phyloP scores from a whole-genome alignment of 2,888 invertebrate genomes.

The Agriopis leucophaearia region DNA sequence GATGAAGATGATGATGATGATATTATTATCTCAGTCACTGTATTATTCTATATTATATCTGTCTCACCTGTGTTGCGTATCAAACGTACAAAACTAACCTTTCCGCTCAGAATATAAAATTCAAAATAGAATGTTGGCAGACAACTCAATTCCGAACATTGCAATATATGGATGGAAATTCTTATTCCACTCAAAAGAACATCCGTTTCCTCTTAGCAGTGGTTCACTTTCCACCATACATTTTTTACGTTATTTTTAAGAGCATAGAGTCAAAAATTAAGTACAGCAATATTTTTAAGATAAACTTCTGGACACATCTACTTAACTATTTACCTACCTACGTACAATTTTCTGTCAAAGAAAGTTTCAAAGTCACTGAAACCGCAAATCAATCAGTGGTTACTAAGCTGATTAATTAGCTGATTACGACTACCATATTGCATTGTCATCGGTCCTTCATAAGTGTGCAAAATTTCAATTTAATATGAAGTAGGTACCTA shows the following conservation, averaged over 20 bases:
- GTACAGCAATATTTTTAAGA: too few species aligned
- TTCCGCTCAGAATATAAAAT: constrained; percentile 29
- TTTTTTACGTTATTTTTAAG: constrained; percentile 7
- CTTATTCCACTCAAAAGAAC: constrained; percentile 84
- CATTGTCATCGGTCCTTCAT: too few species aligned
- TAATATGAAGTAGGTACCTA: too few species aligned
- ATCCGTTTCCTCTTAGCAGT: constrained; percentile 80
- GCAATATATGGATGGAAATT: constrained; percentile 80
- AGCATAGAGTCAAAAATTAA: neutral
- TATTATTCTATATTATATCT: constrained; percentile 6
- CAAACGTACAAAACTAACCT: constrained; percentile 49
- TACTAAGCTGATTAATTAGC: too few species aligned
- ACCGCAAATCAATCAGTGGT: too few species aligned
- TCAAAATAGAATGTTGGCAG: constrained; percentile 39
- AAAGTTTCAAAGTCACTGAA: too few species aligned
- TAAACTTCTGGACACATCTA: too few species aligned
- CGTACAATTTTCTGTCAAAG: too few species aligned
- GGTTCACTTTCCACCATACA: constrained; percentile 63
- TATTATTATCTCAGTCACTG: constrained; percentile 15
- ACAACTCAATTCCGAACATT: constrained; percentile 68
- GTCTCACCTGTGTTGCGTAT: constrained; percentile 71
- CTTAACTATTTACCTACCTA: too few species aligned
- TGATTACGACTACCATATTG: too few species aligned
- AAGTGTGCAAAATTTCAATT: too few species aligned
- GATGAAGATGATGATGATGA: neutral